Evolutionary conservation across 2,113 vertebrate genomes (phyloP), one percentile per base, ranked within the genome.

Genomic region (Centrocercus urophasianus): DNA sequence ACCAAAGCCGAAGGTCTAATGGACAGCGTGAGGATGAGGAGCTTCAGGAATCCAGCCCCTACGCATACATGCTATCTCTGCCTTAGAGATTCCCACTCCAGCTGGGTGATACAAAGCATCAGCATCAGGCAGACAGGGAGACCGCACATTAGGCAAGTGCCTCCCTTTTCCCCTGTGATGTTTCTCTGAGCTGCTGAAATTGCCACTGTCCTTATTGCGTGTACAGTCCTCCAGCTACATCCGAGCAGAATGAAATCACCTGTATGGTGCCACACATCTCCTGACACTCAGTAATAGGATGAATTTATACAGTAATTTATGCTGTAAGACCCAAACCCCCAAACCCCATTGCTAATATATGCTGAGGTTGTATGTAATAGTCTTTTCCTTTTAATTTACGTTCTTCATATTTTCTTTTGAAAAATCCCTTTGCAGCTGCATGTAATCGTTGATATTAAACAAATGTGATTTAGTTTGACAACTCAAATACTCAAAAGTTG

Each of bases 191-290:
- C 50, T 82, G n/a, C 57, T 78, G 57, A 75, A 92, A 82, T 63
- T 47, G 12, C 27, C 61, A 6, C 30, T 81, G 86, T 57, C 50
- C 45, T 87, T 36, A 77, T 28, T 40, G 24, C 6, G 13, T 1
- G 0, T 43, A 28, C 4, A 27, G 1, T 69, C 15, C 27, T 28
- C 48, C n/a, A 64, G 63, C 72, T 40, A 76, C 28, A 65, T 12
- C 60, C 17, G 4, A 65, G 40, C 22, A 77, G 63, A 42, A 34
- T 72, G 77, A 76, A 80, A 65, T 65, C 67, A 80, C 27, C 13
- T 8, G 21, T 8, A 2, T 21, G 28, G 34, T 56, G 25, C 28
- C 0, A 0, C 22, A 8, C 66, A 47, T 22, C 71, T 75, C 71
- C 56, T n/a, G 56, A n/a, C 30, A 18, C 6, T n/a, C 48, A 36